Base-by-base conservation (phyloP, 1,140 invertebrate genomes). In the Lasioglossum baleicum region DNA sequence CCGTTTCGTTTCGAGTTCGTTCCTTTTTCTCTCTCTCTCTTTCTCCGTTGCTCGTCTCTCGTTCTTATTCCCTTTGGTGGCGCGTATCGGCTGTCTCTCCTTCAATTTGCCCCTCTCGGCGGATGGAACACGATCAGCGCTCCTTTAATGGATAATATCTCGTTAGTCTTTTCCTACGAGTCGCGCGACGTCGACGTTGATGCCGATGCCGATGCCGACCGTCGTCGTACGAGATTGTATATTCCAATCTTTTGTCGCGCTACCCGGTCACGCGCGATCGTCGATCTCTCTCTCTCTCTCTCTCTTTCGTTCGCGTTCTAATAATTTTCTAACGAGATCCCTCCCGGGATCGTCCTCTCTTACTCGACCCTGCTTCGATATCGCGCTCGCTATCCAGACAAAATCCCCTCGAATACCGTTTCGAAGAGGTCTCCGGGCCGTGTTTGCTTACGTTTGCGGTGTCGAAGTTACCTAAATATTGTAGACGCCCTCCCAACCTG, bases 71-170 rank as follows among this genome's bases (percentile, higher is more conserved):
- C 51, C 15, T 53, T 53, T 7, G 51, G 51, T 53, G 51, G 51
- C 15, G 51, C 17, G 51, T 53, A 53, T 67, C 11, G 20, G 20
- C 53, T 17, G 20, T 76, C 44, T 61, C 56, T 60, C 10, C 53
- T 51, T 75, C 63, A 3, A 48, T 65, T 44, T 42, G 40, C 22
- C 40, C 22, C 68, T 58, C 17, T n/a, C 68, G 65, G 7, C 44
- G 22, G 8, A 40, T 8, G 26, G 31, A 35, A 70, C 68, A 20
- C 15, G 68, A 67, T 67, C 65, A n/a, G 42, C 64, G 4, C 64
- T 40, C 64, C 64, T 20, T 66, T 67, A 67, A 67, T 67, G 42
- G 42, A 67, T 67, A 17, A 67, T 67, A 26, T 48, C 42, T 67
- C 65, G 65, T 67, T 67, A 67, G 65, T 26, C n/a, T 67, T 48